Evolutionary conservation across 2,113 vertebrate genomes (phyloP).

Genomic region (Tragelaphus buxtoni): DNA sequence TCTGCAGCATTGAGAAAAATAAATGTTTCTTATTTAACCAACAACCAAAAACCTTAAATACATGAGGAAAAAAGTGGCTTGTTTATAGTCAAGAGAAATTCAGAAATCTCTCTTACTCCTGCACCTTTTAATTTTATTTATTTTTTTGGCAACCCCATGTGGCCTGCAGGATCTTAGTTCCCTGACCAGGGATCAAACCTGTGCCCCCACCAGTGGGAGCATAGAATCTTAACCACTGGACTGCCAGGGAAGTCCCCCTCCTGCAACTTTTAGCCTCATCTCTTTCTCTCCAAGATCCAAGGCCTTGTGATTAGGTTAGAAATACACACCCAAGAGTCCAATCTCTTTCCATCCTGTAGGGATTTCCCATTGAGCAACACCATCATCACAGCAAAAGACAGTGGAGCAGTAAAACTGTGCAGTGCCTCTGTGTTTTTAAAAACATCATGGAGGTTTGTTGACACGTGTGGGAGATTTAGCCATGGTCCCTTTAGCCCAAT

Average conservation of each 20-base stretch:
- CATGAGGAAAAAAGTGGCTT: not conserved
- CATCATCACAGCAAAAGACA: not conserved
- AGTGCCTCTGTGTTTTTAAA: not conserved
- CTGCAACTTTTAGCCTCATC: not conserved
- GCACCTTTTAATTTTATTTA: not conserved
- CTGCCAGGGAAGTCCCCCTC: not conserved
- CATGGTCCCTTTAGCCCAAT: not conserved
- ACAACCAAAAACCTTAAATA: not conserved
- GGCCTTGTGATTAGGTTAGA: too few species aligned
- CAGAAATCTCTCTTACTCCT: not conserved
- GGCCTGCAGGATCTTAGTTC: not conserved
- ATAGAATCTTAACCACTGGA: not conserved
- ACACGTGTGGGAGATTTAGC: not conserved
- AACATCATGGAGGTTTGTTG: not conserved
- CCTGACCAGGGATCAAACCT: not conserved
- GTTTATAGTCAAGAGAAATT: not conserved
- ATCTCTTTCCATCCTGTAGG: not conserved
- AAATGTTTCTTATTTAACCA: not conserved
- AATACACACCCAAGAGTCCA: fast-evolving
- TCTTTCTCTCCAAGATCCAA: not conserved
- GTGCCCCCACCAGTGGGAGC: not conserved
- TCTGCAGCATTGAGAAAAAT: not conserved
- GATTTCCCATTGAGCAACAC: not conserved
- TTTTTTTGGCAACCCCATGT: not conserved
- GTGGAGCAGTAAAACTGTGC: not conserved